Conservation (phyloP, 2,888 invertebrate species). For the Perizoma affinitatum region DNA sequence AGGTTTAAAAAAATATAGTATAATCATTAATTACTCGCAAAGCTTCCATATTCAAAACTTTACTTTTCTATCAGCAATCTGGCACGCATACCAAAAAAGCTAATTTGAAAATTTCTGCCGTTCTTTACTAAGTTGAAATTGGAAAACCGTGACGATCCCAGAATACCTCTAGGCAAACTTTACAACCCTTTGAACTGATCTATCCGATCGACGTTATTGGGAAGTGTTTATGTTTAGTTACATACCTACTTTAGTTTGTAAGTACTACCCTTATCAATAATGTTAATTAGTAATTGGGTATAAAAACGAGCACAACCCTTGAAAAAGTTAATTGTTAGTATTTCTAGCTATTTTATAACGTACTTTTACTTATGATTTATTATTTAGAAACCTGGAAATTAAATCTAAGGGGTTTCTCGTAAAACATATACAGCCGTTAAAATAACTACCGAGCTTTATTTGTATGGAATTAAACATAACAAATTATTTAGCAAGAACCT, state of each 20-base stretch:
- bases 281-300: conserved; percentile 28
- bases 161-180: conserved; percentile 74
- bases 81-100: conserved; percentile 61
- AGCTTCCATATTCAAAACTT: background rate
- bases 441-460: too few relatives aligned
- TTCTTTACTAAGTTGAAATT: conserved; percentile 76
- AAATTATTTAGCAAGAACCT: too few relatives aligned
- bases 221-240: conserved; percentile 57
- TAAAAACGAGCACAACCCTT: conserved; percentile 16
- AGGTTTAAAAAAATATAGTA: too few relatives aligned
- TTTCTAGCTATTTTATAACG: background rate
- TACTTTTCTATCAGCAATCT: conserved; percentile 25
- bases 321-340: conserved; percentile 2
- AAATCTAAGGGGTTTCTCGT: too few relatives aligned
- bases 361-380: too few relatives aligned
- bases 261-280: conserved; percentile 62
- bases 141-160: conserved; percentile 76
- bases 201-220: conserved; percentile 64
- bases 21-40: background rate
- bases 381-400: too few relatives aligned
- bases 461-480: too few relatives aligned
- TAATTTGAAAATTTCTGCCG: conserved; percentile 73
- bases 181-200: conserved; percentile 74
- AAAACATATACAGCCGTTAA: too few relatives aligned
- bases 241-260: conserved; percentile 26